These are phyloP conservation scores for Xenentodon cancila DNA, from an alignment of 2,797 vertebrate species.

Conservation along the genomic window DNA sequence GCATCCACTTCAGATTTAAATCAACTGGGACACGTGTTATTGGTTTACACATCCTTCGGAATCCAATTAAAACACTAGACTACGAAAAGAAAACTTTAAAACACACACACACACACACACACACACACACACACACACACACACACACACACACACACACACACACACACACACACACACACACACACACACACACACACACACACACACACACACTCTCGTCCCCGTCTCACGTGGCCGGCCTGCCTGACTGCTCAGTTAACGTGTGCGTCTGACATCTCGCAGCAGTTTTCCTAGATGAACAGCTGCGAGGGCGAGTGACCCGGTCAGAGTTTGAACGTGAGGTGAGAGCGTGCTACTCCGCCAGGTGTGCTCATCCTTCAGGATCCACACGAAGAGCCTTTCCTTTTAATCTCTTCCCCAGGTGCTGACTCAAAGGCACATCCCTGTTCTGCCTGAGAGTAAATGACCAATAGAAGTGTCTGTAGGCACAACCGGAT, in stretches of 20 bases:
- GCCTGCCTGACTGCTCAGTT: slow-evolving; percentile 18
- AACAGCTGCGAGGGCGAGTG: slow-evolving; percentile 9
- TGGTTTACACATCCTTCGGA: slow-evolving; percentile 7
- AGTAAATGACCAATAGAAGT: slow-evolving; percentile 66
- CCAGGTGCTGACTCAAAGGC: slow-evolving; percentile 73
- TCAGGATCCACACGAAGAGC: slow-evolving; percentile 48
- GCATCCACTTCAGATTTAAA: slow-evolving; percentile 17
- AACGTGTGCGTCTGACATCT: slow-evolving; percentile 20
- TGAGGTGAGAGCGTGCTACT: slow-evolving; percentile 18
- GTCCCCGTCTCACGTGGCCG: slow-evolving; percentile 16
- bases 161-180: slow-evolving; percentile 13
- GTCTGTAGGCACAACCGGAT: slow-evolving; percentile 71
- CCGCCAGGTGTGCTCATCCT: slow-evolving; percentile 44
- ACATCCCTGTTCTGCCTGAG: slow-evolving; percentile 66
- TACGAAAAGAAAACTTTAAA: too few species aligned
- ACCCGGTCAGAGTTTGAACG: slow-evolving; percentile 20
- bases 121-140: neutral
- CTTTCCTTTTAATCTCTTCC: slow-evolving; percentile 53
- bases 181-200: neutral
- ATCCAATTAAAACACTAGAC: neutral
- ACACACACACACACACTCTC: slow-evolving; percentile 13
- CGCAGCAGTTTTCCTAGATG: neutral
- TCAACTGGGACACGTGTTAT: neutral
- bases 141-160: slow-evolving; percentile 10
- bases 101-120: slow-evolving; percentile 13